A percentile compares a stretch with the other conserved stretches of the same genome.
These are phyloP conservation scores for Archocentrus centrarchus DNA, from an alignment of 2,113 vertebrate species.

Conservation along the genomic window DNA sequence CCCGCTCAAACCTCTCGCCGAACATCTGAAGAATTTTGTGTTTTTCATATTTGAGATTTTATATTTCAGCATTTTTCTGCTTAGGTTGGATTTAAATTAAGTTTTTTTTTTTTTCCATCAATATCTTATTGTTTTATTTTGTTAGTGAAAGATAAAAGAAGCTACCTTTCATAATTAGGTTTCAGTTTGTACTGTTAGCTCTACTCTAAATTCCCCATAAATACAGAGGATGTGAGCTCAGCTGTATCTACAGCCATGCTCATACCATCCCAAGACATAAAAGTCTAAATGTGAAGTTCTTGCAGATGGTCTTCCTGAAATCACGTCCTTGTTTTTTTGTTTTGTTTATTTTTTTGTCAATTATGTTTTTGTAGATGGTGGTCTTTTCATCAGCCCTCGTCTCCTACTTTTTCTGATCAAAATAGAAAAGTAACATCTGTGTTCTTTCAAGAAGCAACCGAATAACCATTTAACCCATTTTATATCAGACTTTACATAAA, in stretches of 20 bases:
- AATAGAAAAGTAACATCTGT: neutral
- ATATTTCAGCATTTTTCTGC: neutral
- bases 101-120: neutral
- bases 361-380: neutral
- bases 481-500: neutral
- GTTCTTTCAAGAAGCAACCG: neutral
- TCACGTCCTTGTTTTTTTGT: neutral
- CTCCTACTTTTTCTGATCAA: neutral
- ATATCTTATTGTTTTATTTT: neutral
- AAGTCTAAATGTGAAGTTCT: neutral
- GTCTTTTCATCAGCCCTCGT: neutral
- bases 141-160: neutral
- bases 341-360: neutral
- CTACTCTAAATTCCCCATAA: slow-evolving; percentile 6
- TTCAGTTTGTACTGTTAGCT: neutral
- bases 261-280: neutral
- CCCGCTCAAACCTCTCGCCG: neutral
- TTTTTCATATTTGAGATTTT: neutral
- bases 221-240: slow-evolving; percentile 4
- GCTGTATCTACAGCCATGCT: neutral
- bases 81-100: too few relatives aligned
- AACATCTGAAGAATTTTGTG: too few relatives aligned
- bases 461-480: neutral
- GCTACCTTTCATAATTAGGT: too few relatives aligned
- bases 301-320: neutral